Conservation (phyloP, 2,113 vertebrate species). For the Anhinga rufa region DNA sequence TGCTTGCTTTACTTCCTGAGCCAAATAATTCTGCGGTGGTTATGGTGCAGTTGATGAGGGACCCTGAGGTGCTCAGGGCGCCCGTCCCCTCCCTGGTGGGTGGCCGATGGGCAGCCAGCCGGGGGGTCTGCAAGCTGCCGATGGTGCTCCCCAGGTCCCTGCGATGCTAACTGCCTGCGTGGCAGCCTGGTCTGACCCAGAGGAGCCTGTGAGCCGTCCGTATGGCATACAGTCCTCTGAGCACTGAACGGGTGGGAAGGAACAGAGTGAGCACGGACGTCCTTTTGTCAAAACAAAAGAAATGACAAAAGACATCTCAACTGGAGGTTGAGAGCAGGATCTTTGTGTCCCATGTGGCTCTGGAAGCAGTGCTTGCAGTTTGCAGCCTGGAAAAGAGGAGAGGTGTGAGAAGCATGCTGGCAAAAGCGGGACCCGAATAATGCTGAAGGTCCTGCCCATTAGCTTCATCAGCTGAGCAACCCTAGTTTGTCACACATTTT, state of each 20-base stretch:
- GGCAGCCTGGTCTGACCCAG: neutral
- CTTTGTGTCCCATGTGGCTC: neutral
- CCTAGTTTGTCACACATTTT: neutral
- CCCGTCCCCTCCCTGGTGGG: accelerated
- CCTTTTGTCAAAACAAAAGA: neutral
- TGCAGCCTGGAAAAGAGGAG: neutral
- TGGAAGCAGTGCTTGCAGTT: neutral
- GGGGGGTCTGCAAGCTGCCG: neutral
- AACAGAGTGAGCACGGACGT: neutral
- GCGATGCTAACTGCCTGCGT: neutral
- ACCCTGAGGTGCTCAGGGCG: neutral
- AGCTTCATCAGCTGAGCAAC: neutral
- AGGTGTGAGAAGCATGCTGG: neutral
- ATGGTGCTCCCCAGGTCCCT: neutral
- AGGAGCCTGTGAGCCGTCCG: accelerated
- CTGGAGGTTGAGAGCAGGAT: neutral
- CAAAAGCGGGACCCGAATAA: neutral
- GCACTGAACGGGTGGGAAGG: neutral
- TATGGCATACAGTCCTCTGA: accelerated
- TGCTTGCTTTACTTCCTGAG: neutral
- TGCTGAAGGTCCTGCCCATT: neutral
- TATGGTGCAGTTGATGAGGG: neutral
- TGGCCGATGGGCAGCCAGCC: neutral
- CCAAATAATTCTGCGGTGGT: neutral
- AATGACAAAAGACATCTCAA: neutral